Evolutionary conservation across 2,113 vertebrate genomes (phyloP).

Genomic region (Rousettus leschenaultii): DNA sequence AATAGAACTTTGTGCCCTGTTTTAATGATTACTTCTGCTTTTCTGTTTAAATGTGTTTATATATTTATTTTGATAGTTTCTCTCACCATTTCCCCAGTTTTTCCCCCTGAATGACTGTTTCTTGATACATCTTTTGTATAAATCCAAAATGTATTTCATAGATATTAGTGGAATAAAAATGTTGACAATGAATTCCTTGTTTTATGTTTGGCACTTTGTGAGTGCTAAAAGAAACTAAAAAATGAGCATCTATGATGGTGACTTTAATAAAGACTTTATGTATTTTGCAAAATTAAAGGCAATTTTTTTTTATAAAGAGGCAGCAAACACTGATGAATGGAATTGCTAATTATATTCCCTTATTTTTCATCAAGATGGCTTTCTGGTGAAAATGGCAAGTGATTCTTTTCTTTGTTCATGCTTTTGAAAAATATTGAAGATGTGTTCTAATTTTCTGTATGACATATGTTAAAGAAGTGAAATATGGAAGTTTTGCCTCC

Average conservation of each 20-base stretch:
- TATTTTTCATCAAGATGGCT: background rate
- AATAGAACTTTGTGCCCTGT: background rate
- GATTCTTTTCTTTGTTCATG: background rate
- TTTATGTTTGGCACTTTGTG: background rate
- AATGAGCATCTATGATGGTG: background rate
- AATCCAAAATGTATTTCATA: background rate
- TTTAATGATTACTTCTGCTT: background rate
- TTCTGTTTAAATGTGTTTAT: background rate
- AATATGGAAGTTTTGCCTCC: background rate
- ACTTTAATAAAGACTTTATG: background rate
- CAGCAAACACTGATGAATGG: background rate
- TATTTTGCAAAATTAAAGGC: background rate
- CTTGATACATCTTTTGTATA: background rate
- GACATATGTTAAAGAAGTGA: background rate
- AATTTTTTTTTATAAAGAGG: background rate
- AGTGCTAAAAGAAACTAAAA: background rate
- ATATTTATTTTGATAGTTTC: background rate
- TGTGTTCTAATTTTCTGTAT: background rate
- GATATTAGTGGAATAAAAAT: background rate
- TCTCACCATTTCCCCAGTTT: accelerated
- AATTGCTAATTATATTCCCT: background rate
- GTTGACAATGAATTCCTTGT: background rate
- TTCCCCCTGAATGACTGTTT: background rate
- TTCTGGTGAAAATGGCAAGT: background rate
- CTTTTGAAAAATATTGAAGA: conserved; percentile 6